phyloP scores from a whole-genome alignment of 2,888 invertebrate genomes.

The Tachystola acroxantha region DNA sequence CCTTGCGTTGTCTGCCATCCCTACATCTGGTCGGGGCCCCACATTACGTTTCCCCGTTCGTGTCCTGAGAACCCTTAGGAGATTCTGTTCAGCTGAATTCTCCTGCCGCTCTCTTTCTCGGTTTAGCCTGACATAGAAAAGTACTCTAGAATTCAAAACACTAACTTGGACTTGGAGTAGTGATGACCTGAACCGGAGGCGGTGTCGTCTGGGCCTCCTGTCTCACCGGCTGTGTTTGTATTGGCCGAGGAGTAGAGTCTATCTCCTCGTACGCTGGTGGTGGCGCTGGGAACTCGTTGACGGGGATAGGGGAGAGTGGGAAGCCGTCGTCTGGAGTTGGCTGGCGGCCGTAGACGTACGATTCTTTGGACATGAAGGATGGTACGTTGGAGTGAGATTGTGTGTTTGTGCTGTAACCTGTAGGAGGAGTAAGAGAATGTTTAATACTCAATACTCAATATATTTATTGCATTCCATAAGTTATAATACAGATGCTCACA shows the following conservation, averaged over 20 bases:
- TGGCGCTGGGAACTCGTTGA: constrained; percentile 43
- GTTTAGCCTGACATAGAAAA: too few relatives aligned
- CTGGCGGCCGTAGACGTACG: constrained; percentile 30
- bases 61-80: too few relatives aligned
- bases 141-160: too few relatives aligned
- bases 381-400: constrained; percentile 9
- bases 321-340: constrained; percentile 30
- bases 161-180: constrained; percentile 25
- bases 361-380: constrained; percentile 34
- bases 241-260: constrained; percentile 14
- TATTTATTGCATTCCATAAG: too few relatives aligned
- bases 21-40: too few relatives aligned
- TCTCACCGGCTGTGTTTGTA: constrained; percentile 8
- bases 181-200: constrained; percentile 46
- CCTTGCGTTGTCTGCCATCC: too few relatives aligned
- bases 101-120: too few relatives aligned
- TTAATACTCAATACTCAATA: too few relatives aligned
- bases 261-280: constrained; percentile 56
- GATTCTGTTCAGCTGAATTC: too few relatives aligned
- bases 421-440: not conserved
- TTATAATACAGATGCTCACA: too few relatives aligned
- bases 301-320: constrained; percentile 32
- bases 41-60: too few relatives aligned
- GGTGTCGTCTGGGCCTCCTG: constrained; percentile 12
- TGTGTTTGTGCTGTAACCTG: constrained; percentile 17